These are phyloP conservation scores for Catamblyrhynchus diadema DNA, from an alignment of 2,797 vertebrate genomes.

Conservation along the genomic window DNA sequence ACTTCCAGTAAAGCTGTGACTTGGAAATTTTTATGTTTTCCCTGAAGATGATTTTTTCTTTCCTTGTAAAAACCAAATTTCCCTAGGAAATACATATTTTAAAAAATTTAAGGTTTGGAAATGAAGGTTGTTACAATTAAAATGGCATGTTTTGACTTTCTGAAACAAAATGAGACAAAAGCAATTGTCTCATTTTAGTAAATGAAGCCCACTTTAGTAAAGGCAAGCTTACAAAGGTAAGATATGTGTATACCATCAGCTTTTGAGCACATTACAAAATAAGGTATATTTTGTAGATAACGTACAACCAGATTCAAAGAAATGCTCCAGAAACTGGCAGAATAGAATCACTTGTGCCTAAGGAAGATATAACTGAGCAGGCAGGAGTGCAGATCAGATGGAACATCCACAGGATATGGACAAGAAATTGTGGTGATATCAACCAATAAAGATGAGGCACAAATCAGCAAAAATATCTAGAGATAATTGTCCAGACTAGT, in stretches of 20 bases:
- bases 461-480: background rate
- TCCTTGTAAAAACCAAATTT: background rate
- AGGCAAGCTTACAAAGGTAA: background rate
- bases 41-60: background rate
- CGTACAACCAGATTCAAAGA: background rate
- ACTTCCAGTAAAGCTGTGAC: background rate
- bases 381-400: background rate
- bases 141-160: background rate
- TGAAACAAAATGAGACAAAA: background rate
- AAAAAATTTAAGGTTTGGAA: background rate
- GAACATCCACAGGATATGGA: background rate
- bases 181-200: too few relatives aligned
- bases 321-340: background rate
- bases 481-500: background rate
- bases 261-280: background rate
- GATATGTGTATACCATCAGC: accelerated
- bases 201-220: background rate
- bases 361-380: background rate
- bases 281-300: background rate
- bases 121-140: background rate
- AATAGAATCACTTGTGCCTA: background rate
- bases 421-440: background rate
- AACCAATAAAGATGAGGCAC: background rate
- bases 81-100: background rate
- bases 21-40: background rate